Percentiles rank a stretch among this genome's conserved stretches.
phyloP scores from a whole-genome alignment of 64 coral and sea anemone genomes.

The Hydrozoanthus tunicans region DNA sequence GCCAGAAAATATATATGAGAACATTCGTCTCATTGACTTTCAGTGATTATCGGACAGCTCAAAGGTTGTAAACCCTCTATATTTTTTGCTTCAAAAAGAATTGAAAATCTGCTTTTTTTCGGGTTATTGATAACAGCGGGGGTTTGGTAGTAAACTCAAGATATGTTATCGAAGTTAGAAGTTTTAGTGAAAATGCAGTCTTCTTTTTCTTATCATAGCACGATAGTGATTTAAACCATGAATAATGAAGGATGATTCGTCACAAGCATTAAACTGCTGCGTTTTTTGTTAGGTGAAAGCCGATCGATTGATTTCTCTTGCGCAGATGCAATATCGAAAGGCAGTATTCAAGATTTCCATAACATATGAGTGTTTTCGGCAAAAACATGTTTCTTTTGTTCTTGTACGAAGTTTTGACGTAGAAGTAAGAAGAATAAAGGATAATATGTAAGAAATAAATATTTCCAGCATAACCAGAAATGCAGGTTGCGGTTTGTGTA shows the following conservation, averaged over 20 bases:
- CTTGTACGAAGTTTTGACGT: background rate
- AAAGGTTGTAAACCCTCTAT: background rate
- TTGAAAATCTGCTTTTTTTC: background rate
- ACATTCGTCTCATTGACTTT: background rate
- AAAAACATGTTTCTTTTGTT: background rate
- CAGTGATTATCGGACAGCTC: background rate
- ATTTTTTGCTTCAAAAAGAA: background rate
- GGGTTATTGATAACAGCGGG: background rate
- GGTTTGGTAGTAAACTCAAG: background rate
- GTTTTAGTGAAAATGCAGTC: background rate
- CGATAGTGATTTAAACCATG: background rate
- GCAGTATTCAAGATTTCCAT: background rate
- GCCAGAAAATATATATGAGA: background rate
- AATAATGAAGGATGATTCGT: background rate
- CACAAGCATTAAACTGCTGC: background rate
- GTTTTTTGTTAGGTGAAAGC: background rate
- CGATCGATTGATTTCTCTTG: background rate
- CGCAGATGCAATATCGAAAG: background rate
- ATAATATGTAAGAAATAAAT: background rate
- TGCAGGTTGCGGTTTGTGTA: conserved; percentile 10
- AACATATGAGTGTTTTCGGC: background rate
- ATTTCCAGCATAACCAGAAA: background rate
- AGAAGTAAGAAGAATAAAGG: background rate
- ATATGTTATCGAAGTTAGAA: conserved; percentile 1
- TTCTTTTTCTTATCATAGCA: background rate